Evolutionary conservation across 2,888 invertebrate species (phyloP).

Genomic region (Junonia oenone): DNA sequence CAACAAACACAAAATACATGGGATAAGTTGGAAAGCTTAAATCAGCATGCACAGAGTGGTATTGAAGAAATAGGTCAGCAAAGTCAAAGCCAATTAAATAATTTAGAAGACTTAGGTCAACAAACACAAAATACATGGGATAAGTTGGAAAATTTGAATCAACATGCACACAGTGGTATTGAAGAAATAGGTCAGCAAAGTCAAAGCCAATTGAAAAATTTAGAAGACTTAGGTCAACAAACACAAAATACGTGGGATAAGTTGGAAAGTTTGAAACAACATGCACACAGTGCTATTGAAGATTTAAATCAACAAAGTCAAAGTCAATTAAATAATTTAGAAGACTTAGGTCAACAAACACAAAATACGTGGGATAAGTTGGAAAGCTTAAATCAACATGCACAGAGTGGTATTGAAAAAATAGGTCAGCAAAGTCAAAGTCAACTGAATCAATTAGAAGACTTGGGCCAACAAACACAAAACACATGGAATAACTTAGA

Average conservation of each 20-base stretch:
- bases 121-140: slow-evolving; percentile 29
- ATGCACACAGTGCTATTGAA: slow-evolving; percentile 6
- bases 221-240: slow-evolving; percentile 37
- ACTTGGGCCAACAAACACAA: slow-evolving; percentile 36
- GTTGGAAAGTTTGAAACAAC: not conserved
- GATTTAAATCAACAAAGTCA: slow-evolving; percentile 35
- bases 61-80: slow-evolving; percentile 26
- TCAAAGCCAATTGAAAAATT: slow-evolving; percentile 14
- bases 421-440: slow-evolving; percentile 37
- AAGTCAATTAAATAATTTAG: slow-evolving; percentile 34
- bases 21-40: slow-evolving; percentile 31
- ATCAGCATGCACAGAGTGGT: slow-evolving; percentile 29
- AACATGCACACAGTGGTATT: slow-evolving; percentile 22
- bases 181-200: slow-evolving; percentile 16
- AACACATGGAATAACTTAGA: slow-evolving; percentile 23
- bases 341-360: slow-evolving; percentile 37
- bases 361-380: slow-evolving; percentile 29
- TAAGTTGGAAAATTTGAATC: slow-evolving; percentile 25
- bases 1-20: slow-evolving; percentile 35
- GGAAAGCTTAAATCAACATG: slow-evolving; percentile 34
- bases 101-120: slow-evolving; percentile 14
- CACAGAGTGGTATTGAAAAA: slow-evolving; percentile 25
- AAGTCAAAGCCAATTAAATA: slow-evolving; percentile 14
- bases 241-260: slow-evolving; percentile 23
- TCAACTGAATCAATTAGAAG: slow-evolving; percentile 20